phyloP scores from a whole-genome alignment of 2,113 vertebrate genomes.

The Gasterosteus aculeatus region DNA sequence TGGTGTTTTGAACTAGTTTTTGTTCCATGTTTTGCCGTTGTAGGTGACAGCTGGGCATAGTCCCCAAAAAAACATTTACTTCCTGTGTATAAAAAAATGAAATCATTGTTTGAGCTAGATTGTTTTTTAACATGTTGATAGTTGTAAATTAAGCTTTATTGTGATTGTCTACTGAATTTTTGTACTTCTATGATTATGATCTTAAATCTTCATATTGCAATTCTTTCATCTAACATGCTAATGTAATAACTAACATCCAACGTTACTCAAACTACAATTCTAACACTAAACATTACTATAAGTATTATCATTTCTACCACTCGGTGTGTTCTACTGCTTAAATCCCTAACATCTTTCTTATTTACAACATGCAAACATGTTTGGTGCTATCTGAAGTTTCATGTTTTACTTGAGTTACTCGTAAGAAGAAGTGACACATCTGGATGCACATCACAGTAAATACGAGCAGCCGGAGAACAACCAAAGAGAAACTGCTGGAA shows the following conservation, averaged over 20 bases:
- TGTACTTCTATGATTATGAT: slow-evolving; percentile 38
- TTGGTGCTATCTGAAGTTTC: slow-evolving; percentile 54
- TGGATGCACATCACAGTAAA: slow-evolving; percentile 22
- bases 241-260: too few relatives aligned
- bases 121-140: slow-evolving; percentile 44
- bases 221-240: too few relatives aligned
- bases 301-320: too few relatives aligned
- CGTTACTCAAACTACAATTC: too few relatives aligned
- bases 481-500: slow-evolving; percentile 36
- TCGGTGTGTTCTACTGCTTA: too few relatives aligned
- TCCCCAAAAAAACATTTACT: neutral
- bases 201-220: slow-evolving; percentile 15
- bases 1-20: neutral
- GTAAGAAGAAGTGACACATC: neutral
- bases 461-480: slow-evolving; percentile 11
- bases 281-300: too few relatives aligned
- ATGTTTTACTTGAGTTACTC: slow-evolving; percentile 27
- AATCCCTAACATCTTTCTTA: neutral
- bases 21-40: neutral
- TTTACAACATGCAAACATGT: slow-evolving; percentile 21
- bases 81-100: slow-evolving; percentile 12
- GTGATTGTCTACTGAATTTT: slow-evolving; percentile 35
- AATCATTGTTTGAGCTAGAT: slow-evolving; percentile 20
- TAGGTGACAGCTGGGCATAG: neutral
- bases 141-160: slow-evolving; percentile 43